Evolutionary conservation across 1,140 invertebrate species (phyloP), one percentile per base, ranked within the genome.

Genomic region (Trichonephila clavata): DNA sequence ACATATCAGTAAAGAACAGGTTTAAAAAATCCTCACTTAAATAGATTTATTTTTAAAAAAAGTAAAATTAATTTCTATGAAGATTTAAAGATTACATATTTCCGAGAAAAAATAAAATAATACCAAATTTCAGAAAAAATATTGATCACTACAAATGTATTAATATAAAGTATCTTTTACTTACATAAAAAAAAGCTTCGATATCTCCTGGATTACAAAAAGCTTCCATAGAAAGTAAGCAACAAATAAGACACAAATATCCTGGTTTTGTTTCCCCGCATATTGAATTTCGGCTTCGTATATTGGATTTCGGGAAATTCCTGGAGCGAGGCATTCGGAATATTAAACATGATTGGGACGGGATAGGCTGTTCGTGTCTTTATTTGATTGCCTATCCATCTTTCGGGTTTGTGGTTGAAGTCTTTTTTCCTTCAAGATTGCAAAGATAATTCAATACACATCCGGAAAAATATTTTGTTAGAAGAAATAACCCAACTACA

Each of bases 201-300:
- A 27, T 10, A 16, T 27, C 27, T 32, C 6, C 27, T 32, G 27
- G 18, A 32, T 24, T 6, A 32, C 27, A 39, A 14, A 32, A 39
- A 18, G 71, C 32, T 32, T 32, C 71, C 10, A 32, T 14, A n/a
- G 21, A 63, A 8, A 87, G 14, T 63, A 61, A 61, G 59, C 24
- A 87, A 87, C 86, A 61, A 87, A 87, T 87, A 65, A 1, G 20
- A 14, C 86, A 32, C 60, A 87, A 87, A 87, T 87, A 87, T 65
- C 21, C 18, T 24, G n/a, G 16, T 63, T 87, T 87, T 87, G 86
- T 87, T 87, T 39, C 86, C 20, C 14, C 13, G 3, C 59, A 65
- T 87, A 87, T 87, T 87, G 86, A 63, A 87, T 39, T 63, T 87
- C 86, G 84, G 20, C 59, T 39, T 39, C 2, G 27, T 24, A 39